Evolutionary conservation across 1,140 invertebrate species (phyloP).

Genomic region (Listronotus bonariensis): DNA sequence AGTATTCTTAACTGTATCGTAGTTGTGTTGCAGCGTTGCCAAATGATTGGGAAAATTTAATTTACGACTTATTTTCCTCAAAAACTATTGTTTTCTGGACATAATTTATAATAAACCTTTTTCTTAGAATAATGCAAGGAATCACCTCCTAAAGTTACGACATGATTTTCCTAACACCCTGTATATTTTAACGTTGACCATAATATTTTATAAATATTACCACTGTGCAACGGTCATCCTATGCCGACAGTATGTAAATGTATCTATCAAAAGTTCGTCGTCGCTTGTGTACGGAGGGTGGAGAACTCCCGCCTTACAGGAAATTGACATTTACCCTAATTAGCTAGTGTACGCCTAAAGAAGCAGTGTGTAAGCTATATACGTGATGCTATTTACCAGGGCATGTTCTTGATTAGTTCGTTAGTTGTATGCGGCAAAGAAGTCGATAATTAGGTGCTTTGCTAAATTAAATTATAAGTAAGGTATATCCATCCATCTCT

Average conservation of each 20-base stretch:
- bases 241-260: constrained; percentile 18
- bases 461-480: too few relatives aligned
- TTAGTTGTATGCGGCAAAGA: neutral
- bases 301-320: constrained; percentile 19
- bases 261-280: constrained; percentile 5
- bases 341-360: constrained; percentile 8
- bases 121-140: too few relatives aligned
- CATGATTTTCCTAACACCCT: too few relatives aligned
- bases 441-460: constrained; percentile 7
- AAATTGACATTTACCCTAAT: constrained; percentile 28
- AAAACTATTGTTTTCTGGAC: too few relatives aligned
- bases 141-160: too few relatives aligned
- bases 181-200: neutral
- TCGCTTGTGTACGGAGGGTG: constrained; percentile 3
- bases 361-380: constrained; percentile 2
- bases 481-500: too few relatives aligned
- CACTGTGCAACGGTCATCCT: constrained; percentile 17
- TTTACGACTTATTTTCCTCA: too few relatives aligned
- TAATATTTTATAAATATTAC: neutral
- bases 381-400: constrained; percentile 10
- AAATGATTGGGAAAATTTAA: too few relatives aligned
- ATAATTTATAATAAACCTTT: too few relatives aligned
- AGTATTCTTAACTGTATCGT: too few relatives aligned
- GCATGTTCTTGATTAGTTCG: constrained; percentile 12
- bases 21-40: too few relatives aligned